Percentiles rank a stretch among this genome's conserved stretches.
These are phyloP conservation scores for Macquaria australasica DNA, from an alignment of 2,113 vertebrate species.

Conservation along the genomic window DNA sequence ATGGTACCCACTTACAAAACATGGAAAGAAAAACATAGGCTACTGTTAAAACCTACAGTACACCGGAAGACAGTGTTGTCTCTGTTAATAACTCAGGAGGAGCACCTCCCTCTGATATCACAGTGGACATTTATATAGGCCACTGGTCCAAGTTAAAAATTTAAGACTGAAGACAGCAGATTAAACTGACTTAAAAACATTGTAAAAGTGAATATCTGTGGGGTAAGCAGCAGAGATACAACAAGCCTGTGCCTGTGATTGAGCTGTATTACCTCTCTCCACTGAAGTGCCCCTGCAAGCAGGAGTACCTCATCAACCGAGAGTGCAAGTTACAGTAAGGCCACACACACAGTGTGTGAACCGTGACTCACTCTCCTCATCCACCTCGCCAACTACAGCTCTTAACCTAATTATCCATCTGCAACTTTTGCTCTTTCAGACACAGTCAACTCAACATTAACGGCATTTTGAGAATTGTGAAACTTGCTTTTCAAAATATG, in stretches of 20 bases:
- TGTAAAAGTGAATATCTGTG: constrained; percentile 68
- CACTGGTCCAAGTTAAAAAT: neutral
- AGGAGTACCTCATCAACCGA: constrained; percentile 38
- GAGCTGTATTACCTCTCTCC: constrained; percentile 35
- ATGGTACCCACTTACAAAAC: constrained; percentile 27
- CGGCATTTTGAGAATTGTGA: neutral
- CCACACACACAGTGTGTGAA: constrained; percentile 58
- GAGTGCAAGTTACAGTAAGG: constrained; percentile 42
- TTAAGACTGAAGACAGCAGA: constrained; percentile 36
- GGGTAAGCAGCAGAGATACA: constrained; percentile 28
- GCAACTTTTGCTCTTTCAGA: neutral
- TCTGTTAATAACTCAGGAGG: neutral
- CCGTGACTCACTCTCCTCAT: constrained; percentile 40
- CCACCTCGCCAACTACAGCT: constrained; percentile 26
- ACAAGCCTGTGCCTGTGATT: constrained; percentile 53
- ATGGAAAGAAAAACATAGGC: constrained; percentile 26
- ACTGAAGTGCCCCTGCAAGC: constrained; percentile 44
- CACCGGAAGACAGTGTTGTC: neutral
- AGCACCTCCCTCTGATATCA: neutral
- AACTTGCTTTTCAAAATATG: neutral
- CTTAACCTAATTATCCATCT: neutral
- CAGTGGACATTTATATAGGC: constrained; percentile 29
- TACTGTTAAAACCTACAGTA: constrained; percentile 5
- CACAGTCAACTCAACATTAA: neutral
- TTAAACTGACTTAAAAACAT: constrained; percentile 36